phyloP scores from a whole-genome alignment of 2,888 invertebrate genomes.

The Brenthis ino region DNA sequence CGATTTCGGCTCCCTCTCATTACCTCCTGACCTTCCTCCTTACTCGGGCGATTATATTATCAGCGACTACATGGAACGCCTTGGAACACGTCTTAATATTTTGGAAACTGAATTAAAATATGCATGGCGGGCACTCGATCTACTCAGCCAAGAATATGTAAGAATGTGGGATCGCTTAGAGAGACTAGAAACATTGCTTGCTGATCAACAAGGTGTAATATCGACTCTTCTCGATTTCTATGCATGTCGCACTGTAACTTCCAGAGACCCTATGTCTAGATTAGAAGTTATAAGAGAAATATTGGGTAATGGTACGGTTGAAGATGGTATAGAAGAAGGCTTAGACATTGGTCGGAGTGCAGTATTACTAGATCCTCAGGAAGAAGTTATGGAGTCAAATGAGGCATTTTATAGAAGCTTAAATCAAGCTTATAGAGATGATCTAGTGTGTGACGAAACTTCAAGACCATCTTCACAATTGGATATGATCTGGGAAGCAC shows the following conservation, averaged over 20 bases:
- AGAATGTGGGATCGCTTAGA: conserved; percentile 97
- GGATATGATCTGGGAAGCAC: conserved; percentile 94
- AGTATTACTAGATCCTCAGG: conserved; percentile 67
- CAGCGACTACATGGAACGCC: conserved; percentile 94
- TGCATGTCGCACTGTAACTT: conserved; percentile 77
- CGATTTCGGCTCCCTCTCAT: conserved; percentile 80
- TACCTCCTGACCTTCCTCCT: conserved; percentile 77
- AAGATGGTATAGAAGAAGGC: conserved; percentile 86
- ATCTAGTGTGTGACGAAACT: conserved; percentile 85
- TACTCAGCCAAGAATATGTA: conserved; percentile 95
- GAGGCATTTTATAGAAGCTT: conserved; percentile 94
- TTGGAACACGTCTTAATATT: conserved; percentile 92
- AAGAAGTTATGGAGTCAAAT: conserved; percentile 86
- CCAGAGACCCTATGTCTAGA: conserved; percentile 78
- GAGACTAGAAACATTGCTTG: conserved; percentile 91
- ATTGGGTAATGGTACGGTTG: conserved; percentile 84
- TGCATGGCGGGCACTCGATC: conserved; percentile 95
- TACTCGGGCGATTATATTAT: conserved; percentile 89
- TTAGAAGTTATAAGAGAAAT: conserved; percentile 85
- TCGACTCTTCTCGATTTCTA: conserved; percentile 92
- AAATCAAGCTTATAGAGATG: conserved; percentile 93
- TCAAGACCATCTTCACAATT: conserved; percentile 87
- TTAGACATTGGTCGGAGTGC: conserved; percentile 79
- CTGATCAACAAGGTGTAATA: conserved; percentile 95
- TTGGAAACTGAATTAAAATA: conserved; percentile 95